These are phyloP conservation scores for Sebastes nivosus DNA, from an alignment of 2,797 vertebrate genomes.

Conservation along the genomic window DNA sequence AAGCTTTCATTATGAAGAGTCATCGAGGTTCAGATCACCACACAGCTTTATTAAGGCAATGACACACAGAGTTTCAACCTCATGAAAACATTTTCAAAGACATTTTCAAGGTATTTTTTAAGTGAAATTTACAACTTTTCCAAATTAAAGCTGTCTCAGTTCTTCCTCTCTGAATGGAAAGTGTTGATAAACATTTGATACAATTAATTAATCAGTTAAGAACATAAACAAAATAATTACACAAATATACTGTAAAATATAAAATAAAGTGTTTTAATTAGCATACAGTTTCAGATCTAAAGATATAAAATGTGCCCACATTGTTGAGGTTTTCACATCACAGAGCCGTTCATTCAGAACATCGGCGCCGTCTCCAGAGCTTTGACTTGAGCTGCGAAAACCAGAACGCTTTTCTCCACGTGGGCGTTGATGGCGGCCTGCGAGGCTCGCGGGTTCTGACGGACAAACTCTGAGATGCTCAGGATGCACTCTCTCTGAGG, in stretches of 20 bases:
- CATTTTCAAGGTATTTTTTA: background rate
- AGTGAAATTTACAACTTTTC: background rate
- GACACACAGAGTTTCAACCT: background rate
- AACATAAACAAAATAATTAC: background rate
- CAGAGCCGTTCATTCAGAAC: constrained; percentile 38
- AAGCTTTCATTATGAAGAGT: background rate
- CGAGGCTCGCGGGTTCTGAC: constrained; percentile 73
- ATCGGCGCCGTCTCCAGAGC: constrained; percentile 65
- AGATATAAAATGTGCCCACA: background rate
- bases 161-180: background rate
- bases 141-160: background rate
- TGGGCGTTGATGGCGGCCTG: constrained; percentile 68
- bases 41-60: background rate
- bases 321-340: background rate
- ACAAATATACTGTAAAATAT: background rate
- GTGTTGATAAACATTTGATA: background rate
- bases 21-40: background rate
- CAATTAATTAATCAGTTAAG: too few species aligned
- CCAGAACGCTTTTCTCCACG: constrained; percentile 78
- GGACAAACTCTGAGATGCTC: constrained; percentile 73
- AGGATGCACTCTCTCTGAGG: constrained; percentile 80
- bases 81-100: background rate
- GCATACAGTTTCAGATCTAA: background rate
- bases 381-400: constrained; percentile 78
- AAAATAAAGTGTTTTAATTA: background rate